Evolutionary conservation across 2,113 vertebrate genomes (phyloP).

Genomic region (Entomyzon cyanotis): DNA sequence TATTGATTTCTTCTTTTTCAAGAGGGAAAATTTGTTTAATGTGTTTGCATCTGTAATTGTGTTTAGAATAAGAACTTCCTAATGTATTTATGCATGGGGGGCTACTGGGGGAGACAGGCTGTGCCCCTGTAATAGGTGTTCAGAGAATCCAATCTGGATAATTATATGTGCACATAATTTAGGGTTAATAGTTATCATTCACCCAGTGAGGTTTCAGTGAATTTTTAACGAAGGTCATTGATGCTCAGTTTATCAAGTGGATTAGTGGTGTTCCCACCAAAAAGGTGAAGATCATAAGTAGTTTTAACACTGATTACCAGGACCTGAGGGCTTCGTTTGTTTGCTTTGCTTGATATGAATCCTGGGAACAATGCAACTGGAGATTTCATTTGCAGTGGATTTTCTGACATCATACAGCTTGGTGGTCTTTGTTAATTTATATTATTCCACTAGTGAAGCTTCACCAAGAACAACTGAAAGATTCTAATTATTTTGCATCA

Average conservation of each 20-base stretch:
- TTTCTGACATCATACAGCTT: not conserved
- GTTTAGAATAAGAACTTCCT: not conserved
- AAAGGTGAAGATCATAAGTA: not conserved
- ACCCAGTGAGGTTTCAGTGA: conserved; percentile 7
- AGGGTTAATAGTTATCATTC: conserved; percentile 19
- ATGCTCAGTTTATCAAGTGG: not conserved
- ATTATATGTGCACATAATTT: not conserved
- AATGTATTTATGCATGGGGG: rapidly evolving
- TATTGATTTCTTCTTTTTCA: not conserved
- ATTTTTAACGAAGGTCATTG: conserved; percentile 4
- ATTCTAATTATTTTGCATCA: conserved; percentile 37
- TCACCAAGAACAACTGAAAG: not conserved
- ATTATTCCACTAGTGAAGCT: not conserved
- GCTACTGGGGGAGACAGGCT: not conserved
- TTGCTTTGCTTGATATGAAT: not conserved
- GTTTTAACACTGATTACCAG: not conserved
- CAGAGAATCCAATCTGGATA: not conserved
- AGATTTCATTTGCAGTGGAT: not conserved
- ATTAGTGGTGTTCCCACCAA: not conserved
- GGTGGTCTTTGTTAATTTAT: conserved; percentile 16
- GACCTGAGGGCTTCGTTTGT: not conserved
- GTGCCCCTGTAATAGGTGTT: not conserved
- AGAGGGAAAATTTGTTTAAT: not conserved
- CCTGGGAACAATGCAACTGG: not conserved
- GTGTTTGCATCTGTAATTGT: not conserved